phyloP scores from a whole-genome alignment of 53 echinoderm and acorn worm species.

The Echinometra lucunter region DNA sequence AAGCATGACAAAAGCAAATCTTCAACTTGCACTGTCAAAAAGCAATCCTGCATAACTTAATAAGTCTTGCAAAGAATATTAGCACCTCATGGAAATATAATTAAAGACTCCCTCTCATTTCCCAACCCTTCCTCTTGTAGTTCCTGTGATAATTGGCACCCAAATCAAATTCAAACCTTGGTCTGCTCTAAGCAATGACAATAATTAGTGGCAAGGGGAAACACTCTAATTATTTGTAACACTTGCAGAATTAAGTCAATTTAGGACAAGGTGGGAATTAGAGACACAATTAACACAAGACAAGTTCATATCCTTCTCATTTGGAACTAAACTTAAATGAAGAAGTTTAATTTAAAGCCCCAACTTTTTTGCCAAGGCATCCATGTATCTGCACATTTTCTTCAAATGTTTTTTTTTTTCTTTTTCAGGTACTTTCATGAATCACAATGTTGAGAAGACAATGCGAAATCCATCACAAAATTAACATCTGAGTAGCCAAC shows the following conservation, averaged over 20 bases:
- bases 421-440: not conserved
- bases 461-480: not conserved
- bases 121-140: not conserved
- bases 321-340: not conserved
- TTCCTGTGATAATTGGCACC: not conserved
- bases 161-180: not conserved
- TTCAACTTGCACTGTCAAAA: not conserved
- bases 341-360: not conserved
- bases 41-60: not conserved
- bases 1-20: not conserved
- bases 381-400: not conserved
- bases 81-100: not conserved
- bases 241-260: not conserved
- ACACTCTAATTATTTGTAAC: constrained; percentile 25
- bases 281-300: not conserved
- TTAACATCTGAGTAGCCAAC: not conserved
- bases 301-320: not conserved
- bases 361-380: not conserved
- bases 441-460: not conserved
- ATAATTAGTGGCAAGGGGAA: constrained; percentile 5
- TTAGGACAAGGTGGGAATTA: not conserved
- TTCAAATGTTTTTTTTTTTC: not conserved
- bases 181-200: not conserved
- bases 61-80: not conserved
- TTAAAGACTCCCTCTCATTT: constrained; percentile 31